phyloP scores from a whole-genome alignment of 2,888 invertebrate genomes.

The Halictus quadricinctus region DNA sequence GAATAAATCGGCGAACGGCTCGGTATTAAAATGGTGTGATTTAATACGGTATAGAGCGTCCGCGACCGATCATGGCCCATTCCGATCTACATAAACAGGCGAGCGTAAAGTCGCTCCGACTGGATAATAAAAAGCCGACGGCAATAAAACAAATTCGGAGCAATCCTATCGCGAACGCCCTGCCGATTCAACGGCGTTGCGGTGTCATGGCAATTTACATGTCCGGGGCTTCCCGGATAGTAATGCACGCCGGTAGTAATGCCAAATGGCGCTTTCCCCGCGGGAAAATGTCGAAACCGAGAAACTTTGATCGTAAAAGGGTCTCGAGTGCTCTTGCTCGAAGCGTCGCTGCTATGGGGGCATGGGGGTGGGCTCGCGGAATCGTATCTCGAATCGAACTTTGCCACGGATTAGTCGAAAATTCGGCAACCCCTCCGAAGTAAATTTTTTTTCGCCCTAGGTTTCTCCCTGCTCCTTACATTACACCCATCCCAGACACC shows the following conservation, averaged over 20 bases:
- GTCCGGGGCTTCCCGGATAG: constrained; percentile 42
- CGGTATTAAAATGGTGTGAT: neutral
- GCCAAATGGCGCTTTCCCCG: constrained; percentile 54
- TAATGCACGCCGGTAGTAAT: constrained; percentile 50
- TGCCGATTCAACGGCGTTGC: constrained; percentile 11
- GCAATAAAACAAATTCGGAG: constrained; percentile 14
- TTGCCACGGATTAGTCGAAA: constrained; percentile 69
- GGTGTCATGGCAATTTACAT: constrained; percentile 57
- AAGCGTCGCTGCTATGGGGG: constrained; percentile 20
- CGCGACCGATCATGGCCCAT: neutral
- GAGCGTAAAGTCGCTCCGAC: neutral
- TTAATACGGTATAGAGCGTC: neutral
- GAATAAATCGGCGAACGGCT: neutral
- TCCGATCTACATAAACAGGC: neutral
- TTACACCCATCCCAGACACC: neutral
- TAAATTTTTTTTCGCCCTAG: constrained; percentile 49
- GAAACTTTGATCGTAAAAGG: constrained; percentile 78
- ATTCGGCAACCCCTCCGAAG: constrained; percentile 68
- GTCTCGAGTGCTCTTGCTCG: constrained; percentile 65
- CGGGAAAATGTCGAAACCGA: constrained; percentile 66
- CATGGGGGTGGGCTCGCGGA: constrained; percentile 29
- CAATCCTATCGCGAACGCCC: neutral
- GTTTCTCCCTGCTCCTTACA: neutral
- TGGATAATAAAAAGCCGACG: constrained; percentile 8
- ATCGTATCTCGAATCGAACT: constrained; percentile 67